A percentile compares a stretch with the other conserved stretches of the same genome.
phyloP scores from a whole-genome alignment of 1,140 invertebrate genomes.

The Amphibalanus amphitrite region DNA sequence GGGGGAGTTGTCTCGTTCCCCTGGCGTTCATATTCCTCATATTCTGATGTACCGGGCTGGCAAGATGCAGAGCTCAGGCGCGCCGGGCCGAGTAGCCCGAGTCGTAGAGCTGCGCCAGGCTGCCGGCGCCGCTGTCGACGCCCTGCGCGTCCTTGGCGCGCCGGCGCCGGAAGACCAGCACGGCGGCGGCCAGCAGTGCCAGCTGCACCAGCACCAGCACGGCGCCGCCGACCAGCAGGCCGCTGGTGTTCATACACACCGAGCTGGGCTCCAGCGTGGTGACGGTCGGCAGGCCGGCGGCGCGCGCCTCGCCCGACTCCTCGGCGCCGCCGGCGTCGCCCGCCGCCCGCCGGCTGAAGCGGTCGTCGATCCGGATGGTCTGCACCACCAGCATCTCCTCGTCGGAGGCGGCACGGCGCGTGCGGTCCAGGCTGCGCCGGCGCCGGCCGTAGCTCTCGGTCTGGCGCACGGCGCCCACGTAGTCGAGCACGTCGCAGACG shows the following conservation, averaged over 20 bases:
- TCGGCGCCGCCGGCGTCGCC: slow-evolving; percentile 24
- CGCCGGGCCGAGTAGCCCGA: slow-evolving; percentile 60
- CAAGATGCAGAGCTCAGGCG: slow-evolving; percentile 40
- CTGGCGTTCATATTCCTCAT: too few species aligned
- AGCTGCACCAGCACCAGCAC: slow-evolving; percentile 65
- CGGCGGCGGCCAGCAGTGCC: slow-evolving; percentile 61
- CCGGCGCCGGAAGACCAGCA: slow-evolving; percentile 57
- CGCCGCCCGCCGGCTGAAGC: slow-evolving; percentile 34
- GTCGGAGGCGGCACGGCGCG: neutral
- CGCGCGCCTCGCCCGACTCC: slow-evolving; percentile 12
- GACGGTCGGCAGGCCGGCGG: slow-evolving; percentile 14
- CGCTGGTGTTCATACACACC: slow-evolving; percentile 54
- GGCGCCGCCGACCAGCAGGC: slow-evolving; percentile 58
- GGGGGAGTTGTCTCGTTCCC: too few species aligned
- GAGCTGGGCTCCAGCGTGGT: slow-evolving; percentile 22
- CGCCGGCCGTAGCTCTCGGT: slow-evolving; percentile 29
- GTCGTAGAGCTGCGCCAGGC: slow-evolving; percentile 70
- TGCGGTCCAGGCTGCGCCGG: slow-evolving; percentile 18
- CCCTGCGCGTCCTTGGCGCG: slow-evolving; percentile 33
- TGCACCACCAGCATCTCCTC: slow-evolving; percentile 74
- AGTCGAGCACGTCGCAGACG: slow-evolving; percentile 28
- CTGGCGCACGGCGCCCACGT: slow-evolving; percentile 24
- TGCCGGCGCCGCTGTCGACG: slow-evolving; percentile 44
- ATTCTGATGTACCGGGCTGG: too few species aligned
- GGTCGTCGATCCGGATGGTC: slow-evolving; percentile 80